Evolutionary conservation across 2,888 invertebrate species (phyloP), one percentile per base, ranked within the genome.

Genomic region (Himalopsyche japonica): DNA sequence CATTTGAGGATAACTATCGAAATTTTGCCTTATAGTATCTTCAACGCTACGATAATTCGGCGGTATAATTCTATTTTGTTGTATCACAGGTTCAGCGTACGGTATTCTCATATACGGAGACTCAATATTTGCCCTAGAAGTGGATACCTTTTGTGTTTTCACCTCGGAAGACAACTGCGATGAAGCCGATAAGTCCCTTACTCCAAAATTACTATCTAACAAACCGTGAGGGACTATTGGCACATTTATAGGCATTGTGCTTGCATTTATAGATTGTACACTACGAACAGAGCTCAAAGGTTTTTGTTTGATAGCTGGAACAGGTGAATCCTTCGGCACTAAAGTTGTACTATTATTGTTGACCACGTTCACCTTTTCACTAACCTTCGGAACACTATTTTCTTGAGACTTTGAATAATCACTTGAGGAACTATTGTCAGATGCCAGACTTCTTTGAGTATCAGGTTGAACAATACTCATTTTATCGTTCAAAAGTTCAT

Each of bases 101-200:
- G 80, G 48, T 24, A 80, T 32, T 32, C 82, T 82, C 43, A 77
- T 82, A 76, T 84, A 84, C n/a, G 82, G 79, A 49, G 78, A 34
- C 20, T 84, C 81, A n/a, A 70, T 79, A 20, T 24, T 78, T 27
- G 78, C 27, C 64, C 34, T 43, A 30, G 48, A 64, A 4, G 82
- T n/a, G 7, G 49, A 34, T 10, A 49, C 37, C 77, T 76, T 83
- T n/a, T 27, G 76, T 1, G 18, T 7, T 30, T 85, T 83, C 15
- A 27, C 20, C 24, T 79, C 49, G 20, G 48, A 24, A 43, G 30
- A 37, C 0, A 15, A 20, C 15, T 47, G 37, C 10, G 83, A 57
- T 6, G 82, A 20, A 4, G 85, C 57, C 12, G 86, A 83, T 27
- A 84, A 47, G 48, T 86, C 84, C 32, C 49, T 83, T 6, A 70